phyloP scores from a whole-genome alignment of 2,797 vertebrate species.

The Discoglossus pictus region DNA sequence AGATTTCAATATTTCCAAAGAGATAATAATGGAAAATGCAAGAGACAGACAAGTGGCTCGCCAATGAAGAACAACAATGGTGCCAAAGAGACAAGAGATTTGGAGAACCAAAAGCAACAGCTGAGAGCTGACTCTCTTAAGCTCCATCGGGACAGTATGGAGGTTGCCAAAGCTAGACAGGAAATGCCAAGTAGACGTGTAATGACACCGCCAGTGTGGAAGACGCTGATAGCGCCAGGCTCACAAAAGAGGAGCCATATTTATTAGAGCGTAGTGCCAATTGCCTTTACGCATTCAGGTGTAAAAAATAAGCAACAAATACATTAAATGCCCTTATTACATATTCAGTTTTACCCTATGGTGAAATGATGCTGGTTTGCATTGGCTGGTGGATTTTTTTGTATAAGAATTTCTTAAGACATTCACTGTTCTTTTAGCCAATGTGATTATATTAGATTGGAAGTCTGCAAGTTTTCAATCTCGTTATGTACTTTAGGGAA shows the following conservation, averaged over 20 bases:
- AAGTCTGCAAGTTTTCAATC: too few relatives aligned
- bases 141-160: constrained; percentile 9
- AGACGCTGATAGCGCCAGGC: constrained; percentile 14
- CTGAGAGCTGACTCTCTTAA: constrained; percentile 8
- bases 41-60: constrained; percentile 10
- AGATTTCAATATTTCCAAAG: constrained; percentile 25
- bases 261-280: constrained; percentile 15
- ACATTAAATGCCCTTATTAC: too few relatives aligned
- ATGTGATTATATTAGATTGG: too few relatives aligned
- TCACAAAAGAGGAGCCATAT: constrained; percentile 7
- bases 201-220: constrained; percentile 10
- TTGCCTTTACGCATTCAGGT: too few relatives aligned
- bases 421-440: too few relatives aligned
- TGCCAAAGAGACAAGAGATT: constrained; percentile 28
- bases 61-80: constrained; percentile 9
- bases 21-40: constrained; percentile 18
- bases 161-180: constrained; percentile 26
- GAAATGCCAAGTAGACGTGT: constrained; percentile 21
- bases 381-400: too few relatives aligned
- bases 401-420: too few relatives aligned
- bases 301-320: background rate
- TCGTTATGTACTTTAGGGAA: too few relatives aligned
- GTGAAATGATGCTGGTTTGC: too few relatives aligned
- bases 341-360: too few relatives aligned
- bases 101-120: constrained; percentile 25